Evolutionary conservation across 2,113 vertebrate genomes (phyloP).

Genomic region (Xenopus laevis): DNA sequence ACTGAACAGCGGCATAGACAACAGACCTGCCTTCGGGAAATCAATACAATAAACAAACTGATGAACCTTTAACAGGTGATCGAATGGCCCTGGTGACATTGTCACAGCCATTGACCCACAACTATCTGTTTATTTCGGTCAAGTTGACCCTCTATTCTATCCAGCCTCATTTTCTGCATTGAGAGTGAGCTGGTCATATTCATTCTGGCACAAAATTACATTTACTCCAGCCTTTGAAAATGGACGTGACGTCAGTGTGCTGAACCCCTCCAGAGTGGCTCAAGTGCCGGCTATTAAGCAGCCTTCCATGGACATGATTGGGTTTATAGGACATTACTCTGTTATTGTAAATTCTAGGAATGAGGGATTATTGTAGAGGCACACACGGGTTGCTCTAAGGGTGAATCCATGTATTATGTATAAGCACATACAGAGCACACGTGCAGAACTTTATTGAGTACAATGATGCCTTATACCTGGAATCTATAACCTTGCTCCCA

Average conservation of each 20-base stretch:
- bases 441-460: too few species aligned
- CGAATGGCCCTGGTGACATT: not conserved
- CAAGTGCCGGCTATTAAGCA: not conserved
- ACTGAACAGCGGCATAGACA: not conserved
- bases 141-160: conserved; percentile 6
- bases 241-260: conserved; percentile 2
- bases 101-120: not conserved
- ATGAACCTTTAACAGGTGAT: not conserved
- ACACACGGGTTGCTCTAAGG: too few species aligned
- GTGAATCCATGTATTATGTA: too few species aligned
- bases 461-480: too few species aligned
- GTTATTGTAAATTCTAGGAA: conserved; percentile 28
- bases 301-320: conserved; percentile 1
- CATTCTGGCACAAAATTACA: not conserved
- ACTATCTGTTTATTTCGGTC: conserved; percentile 13
- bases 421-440: too few species aligned
- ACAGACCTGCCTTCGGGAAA: not conserved
- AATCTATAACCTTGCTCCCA: not conserved
- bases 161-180: not conserved
- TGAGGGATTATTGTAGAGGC: not conserved
- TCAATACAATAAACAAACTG: not conserved
- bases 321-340: conserved; percentile 14
- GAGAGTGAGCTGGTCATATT: not conserved
- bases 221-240: conserved; percentile 15
- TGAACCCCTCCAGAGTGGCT: not conserved